phyloP scores from a whole-genome alignment of 2,113 vertebrate species.

The Hydrolagus affinis region DNA sequence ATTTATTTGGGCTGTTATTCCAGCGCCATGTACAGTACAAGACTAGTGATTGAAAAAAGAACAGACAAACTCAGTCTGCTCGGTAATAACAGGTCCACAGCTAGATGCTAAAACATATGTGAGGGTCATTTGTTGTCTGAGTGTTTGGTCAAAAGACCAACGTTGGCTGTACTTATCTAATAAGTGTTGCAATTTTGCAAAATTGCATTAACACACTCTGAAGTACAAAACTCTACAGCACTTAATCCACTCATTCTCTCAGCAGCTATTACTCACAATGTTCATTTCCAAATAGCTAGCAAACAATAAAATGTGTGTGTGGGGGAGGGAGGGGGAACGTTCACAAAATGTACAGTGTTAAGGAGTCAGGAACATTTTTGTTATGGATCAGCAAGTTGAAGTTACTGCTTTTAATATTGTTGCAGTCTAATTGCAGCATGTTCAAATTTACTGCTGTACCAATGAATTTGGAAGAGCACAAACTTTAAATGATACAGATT shows the following conservation, averaged over 20 bases:
- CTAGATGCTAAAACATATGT: conserved; percentile 2
- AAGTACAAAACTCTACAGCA: background rate
- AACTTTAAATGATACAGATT: background rate
- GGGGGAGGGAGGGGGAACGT: background rate
- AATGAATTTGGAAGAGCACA: background rate
- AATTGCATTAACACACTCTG: background rate
- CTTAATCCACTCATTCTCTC: background rate
- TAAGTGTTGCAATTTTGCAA: conserved; percentile 8
- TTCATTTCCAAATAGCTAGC: background rate
- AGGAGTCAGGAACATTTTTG: background rate
- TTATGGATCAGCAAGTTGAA: background rate
- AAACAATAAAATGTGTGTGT: background rate
- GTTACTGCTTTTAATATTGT: background rate
- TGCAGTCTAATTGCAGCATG: background rate
- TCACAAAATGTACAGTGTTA: background rate
- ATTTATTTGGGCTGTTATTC: background rate
- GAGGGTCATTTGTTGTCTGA: conserved; percentile 7
- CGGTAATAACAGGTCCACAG: background rate
- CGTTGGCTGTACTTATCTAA: background rate
- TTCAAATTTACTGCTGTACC: background rate
- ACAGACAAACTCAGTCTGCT: background rate
- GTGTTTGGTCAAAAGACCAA: background rate
- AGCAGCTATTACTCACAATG: background rate
- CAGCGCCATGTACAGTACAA: too few species aligned
- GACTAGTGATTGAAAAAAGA: background rate